Evolutionary conservation across 2,113 vertebrate species (phyloP).

Genomic region (Gorilla gorilla): DNA sequence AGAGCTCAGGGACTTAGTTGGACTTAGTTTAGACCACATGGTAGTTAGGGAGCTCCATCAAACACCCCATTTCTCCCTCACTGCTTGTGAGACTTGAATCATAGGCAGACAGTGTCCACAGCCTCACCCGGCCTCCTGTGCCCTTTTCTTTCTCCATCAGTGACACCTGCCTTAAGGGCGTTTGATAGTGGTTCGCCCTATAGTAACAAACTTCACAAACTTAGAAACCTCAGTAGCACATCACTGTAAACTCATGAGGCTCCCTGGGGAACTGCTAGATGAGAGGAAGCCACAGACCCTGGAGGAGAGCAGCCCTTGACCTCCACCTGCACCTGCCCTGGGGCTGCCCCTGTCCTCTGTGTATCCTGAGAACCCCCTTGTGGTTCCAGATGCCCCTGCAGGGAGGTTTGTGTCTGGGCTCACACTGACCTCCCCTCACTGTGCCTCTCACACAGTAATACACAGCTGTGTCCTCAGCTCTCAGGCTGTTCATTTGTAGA

Average conservation of each 20-base stretch:
- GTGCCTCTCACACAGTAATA: background rate
- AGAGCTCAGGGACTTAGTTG: background rate
- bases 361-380: no score
- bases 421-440: background rate
- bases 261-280: background rate
- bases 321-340: background rate
- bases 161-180: background rate
- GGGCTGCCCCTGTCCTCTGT: background rate
- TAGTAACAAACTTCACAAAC: background rate
- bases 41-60: rapidly evolving
- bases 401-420: background rate
- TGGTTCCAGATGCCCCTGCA: rapidly evolving
- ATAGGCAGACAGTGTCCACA: background rate
- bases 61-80: background rate
- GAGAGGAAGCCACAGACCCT: background rate
- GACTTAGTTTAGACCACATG: background rate
- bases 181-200: rapidly evolving
- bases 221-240: background rate
- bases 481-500: background rate
- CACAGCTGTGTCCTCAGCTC: background rate
- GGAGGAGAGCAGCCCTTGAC: background rate
- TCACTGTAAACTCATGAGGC: background rate
- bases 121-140: background rate
- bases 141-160: background rate
- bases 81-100: background rate